A percentile compares a stretch with the other conserved stretches of the same genome.
phyloP scores from a whole-genome alignment of 2,888 invertebrate genomes.

The Drosophila meridionalis region DNA sequence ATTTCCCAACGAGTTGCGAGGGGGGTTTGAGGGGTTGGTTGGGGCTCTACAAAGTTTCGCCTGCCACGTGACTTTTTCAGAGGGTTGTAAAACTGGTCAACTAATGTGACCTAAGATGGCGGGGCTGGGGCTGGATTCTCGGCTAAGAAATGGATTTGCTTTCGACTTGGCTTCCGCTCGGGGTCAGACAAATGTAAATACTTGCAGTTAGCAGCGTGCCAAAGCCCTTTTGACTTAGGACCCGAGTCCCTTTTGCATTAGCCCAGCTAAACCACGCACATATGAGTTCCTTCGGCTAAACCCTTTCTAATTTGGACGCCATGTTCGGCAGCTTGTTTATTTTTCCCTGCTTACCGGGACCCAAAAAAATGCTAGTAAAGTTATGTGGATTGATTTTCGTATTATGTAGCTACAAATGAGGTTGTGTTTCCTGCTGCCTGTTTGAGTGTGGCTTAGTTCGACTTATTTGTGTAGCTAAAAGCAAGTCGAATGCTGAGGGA shows the following conservation, averaged over 20 bases:
- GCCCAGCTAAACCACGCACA: conserved; percentile 23
- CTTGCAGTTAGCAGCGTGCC: conserved; percentile 51
- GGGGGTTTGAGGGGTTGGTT: conserved; percentile 1
- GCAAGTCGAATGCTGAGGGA: background rate
- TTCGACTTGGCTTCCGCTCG: conserved; percentile 25
- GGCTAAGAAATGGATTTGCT: conserved; percentile 38
- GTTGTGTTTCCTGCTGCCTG: conserved; percentile 23
- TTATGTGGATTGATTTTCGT: conserved; percentile 66
- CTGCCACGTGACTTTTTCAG: conserved; percentile 52
- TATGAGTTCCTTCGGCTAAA: conserved; percentile 9
- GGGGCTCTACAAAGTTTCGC: background rate
- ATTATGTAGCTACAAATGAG: conserved; percentile 60
- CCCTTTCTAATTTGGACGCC: conserved; percentile 53
- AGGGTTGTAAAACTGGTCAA: conserved; percentile 57
- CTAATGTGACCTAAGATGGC: conserved; percentile 63
- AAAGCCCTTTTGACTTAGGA: conserved; percentile 68
- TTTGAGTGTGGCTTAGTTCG: conserved; percentile 22
- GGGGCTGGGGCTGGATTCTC: background rate
- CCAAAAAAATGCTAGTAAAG: conserved; percentile 21
- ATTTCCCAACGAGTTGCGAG: conserved; percentile 37
- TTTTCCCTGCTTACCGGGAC: conserved; percentile 19
- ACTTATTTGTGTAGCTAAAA: conserved; percentile 35
- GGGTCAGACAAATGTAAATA: conserved; percentile 62
- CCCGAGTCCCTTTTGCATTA: conserved; percentile 67
- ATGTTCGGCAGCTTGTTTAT: conserved; percentile 43